Evolutionary conservation across 2,113 vertebrate species (phyloP).

Genomic region (Oophaga pumilio): DNA sequence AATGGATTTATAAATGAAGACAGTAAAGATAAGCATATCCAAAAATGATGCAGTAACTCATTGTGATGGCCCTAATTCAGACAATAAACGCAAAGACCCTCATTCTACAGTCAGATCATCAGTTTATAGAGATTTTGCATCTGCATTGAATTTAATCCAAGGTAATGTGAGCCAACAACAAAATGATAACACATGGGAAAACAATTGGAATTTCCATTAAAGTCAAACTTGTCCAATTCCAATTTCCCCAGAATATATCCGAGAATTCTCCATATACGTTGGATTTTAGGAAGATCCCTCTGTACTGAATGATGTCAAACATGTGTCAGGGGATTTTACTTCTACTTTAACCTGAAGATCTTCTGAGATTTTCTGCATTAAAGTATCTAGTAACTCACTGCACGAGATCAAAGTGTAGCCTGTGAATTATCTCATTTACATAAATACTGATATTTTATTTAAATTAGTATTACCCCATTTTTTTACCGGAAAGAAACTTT

Average conservation of each 20-base stretch:
- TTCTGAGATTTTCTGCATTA: not conserved
- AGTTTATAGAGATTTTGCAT: not conserved
- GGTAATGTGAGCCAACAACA: not conserved
- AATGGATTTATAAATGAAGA: too few species aligned
- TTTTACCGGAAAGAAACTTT: not conserved
- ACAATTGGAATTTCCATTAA: not conserved
- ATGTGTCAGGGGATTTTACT: not conserved
- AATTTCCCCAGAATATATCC: not conserved
- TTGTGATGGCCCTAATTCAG: too few species aligned
- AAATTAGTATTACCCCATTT: not conserved
- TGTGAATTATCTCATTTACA: not conserved
- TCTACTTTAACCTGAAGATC: not conserved
- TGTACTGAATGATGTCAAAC: not conserved
- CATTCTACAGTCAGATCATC: not conserved
- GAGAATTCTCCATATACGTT: not conserved
- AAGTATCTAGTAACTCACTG: not conserved
- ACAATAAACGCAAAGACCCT: not conserved
- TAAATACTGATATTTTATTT: not conserved
- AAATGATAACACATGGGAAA: not conserved
- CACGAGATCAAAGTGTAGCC: not conserved
- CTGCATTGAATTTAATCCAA: not conserved
- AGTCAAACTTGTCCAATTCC: not conserved
- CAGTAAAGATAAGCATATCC: too few species aligned
- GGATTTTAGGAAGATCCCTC: not conserved
- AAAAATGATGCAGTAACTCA: too few species aligned